Evolutionary conservation across 2,113 vertebrate species (phyloP), one percentile per base, ranked within the genome.

Genomic region (Scomber colias): DNA sequence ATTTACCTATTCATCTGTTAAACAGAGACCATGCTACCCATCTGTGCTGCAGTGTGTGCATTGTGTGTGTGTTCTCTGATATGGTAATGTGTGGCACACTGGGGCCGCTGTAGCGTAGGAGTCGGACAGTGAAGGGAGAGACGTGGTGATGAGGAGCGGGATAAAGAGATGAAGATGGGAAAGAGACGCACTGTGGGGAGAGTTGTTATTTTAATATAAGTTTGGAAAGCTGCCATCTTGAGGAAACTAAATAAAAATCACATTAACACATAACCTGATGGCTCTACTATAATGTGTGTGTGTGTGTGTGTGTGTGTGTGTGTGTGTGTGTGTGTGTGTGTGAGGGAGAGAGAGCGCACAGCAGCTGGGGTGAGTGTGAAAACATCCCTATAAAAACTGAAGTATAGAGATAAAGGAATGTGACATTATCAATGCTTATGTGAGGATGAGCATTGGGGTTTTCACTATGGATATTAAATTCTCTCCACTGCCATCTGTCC

Each of bases 1-100:
- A 93, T 92, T 89, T 90, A 92, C 78, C 65, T 85, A 83, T 85
- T 91, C 87, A 84, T 92, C 76, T 87, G 79, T 71, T 27, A 17
- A 81, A 90, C 72, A 84, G 87, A 87, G 75, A 77, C 49, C 63
- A 55, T 49, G 71, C 61, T 72, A 87, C 84, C 92, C 92, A 92
- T 93, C 91, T 92, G 91, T 78, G 86, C 85, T 40, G 77, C 75
- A 74, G 66, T 45, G 59, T 57, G 61, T 68, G 81, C 53, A 49
- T n/a, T 57, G 53, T 56, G 30, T 75, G 87, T 79, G 73, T 62
- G 75, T 61, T 92, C 77, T 90, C 80, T 83, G 88, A 92, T 88
- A 91, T 91, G 77, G 71, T 90, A 91, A 93, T 89, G 70, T 70
- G 73, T 53, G 77, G 67, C 71, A 82, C 72, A 54, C 62, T 75